phyloP scores from a whole-genome alignment of 2,888 invertebrate genomes.

The Andrena fulva region DNA sequence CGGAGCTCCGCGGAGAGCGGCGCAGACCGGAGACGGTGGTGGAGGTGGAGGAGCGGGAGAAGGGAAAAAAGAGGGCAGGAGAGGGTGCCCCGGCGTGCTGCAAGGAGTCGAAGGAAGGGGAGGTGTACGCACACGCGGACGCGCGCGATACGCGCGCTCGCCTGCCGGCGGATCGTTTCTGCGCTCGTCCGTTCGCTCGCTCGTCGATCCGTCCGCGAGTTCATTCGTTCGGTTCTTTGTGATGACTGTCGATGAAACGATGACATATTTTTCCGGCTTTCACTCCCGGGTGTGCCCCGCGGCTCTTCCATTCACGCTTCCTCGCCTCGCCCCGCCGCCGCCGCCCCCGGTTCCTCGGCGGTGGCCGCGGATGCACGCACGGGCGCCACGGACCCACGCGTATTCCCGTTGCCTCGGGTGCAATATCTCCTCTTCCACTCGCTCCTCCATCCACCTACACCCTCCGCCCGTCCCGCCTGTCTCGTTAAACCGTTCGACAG shows the following conservation, averaged over 20 bases:
- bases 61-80: conserved; percentile 60
- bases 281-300: conserved; percentile 79
- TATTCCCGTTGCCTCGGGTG: conserved; percentile 52
- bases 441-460: not conserved
- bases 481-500: conserved; percentile 52
- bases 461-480: conserved; percentile 15
- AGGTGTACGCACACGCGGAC: conserved; percentile 57
- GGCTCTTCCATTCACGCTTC: conserved; percentile 74
- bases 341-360: conserved; percentile 45
- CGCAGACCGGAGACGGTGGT: conserved; percentile 58
- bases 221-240: conserved; percentile 82
- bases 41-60: conserved; percentile 59
- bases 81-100: conserved; percentile 54
- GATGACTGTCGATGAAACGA: conserved; percentile 85
- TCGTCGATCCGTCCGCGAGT: conserved; percentile 69
- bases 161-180: conserved; percentile 40
- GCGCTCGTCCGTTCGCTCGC: conserved; percentile 43
- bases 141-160: conserved; percentile 50
- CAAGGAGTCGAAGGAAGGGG: conserved; percentile 62
- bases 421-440: conserved; percentile 47
- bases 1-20: conserved; percentile 60
- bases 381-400: conserved; percentile 54
- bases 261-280: conserved; percentile 85
- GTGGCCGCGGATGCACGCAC: conserved; percentile 46
- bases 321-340: conserved; percentile 49